A percentile compares a stretch with the other conserved stretches of the same genome.
These are phyloP conservation scores for Hippasteria phrygiana DNA, from an alignment of 53 echinoderm and acorn worm genomes.

Conservation along the genomic window DNA sequence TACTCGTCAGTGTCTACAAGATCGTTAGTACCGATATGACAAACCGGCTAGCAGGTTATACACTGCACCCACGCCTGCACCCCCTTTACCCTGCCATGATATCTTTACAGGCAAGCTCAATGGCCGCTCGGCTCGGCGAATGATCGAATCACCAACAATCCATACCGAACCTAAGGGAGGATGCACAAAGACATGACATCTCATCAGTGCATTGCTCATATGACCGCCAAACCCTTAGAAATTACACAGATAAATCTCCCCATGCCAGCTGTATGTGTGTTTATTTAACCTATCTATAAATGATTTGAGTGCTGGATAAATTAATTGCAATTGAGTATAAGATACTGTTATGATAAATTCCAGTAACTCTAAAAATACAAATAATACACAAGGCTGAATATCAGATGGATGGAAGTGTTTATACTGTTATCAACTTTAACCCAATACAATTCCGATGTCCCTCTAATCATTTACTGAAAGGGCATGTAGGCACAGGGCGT, in stretches of 20 bases:
- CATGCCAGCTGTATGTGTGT: too few species aligned
- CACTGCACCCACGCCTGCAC: not conserved
- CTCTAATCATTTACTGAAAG: not conserved
- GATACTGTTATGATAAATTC: too few species aligned
- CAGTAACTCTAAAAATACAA: too few species aligned
- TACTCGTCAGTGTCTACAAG: not conserved
- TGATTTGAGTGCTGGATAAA: too few species aligned
- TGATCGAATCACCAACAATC: constrained; percentile 14
- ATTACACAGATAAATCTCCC: too few species aligned
- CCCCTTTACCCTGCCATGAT: not conserved
- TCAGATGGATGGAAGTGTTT: too few species aligned
- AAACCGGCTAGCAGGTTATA: not conserved
- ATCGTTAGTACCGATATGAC: constrained; percentile 1
- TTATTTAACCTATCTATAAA: too few species aligned
- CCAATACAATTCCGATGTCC: not conserved
- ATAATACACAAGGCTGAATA: too few species aligned
- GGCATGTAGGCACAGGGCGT: not conserved
- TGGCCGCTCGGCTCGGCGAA: not conserved
- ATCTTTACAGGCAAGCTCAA: not conserved
- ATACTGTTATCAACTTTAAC: not conserved
- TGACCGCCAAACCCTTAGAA: not conserved
- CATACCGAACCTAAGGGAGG: not conserved
- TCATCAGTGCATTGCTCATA: not conserved
- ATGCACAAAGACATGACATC: not conserved
- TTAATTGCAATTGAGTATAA: too few species aligned